Evolutionary conservation across 2,113 vertebrate genomes (phyloP).

Genomic region (Gymnobelideus leadbeateri): DNA sequence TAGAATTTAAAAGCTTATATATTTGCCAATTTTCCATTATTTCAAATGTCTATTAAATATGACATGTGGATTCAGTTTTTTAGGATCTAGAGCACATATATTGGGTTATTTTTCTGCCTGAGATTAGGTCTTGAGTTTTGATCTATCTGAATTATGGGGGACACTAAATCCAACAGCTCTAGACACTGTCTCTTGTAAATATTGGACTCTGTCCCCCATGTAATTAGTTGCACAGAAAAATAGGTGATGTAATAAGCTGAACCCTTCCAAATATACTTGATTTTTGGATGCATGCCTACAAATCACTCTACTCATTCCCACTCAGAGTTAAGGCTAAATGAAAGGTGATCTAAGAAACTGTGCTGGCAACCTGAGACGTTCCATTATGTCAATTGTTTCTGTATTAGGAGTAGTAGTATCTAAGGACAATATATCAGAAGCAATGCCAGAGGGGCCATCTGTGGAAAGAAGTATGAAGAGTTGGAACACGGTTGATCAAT

Average conservation of each 20-base stretch:
- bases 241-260: neutral
- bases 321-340: neutral
- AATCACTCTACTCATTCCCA: neutral
- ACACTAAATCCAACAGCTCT: neutral
- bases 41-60: constrained; percentile 13
- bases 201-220: neutral
- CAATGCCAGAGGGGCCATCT: neutral
- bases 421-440: neutral
- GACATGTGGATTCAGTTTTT: neutral
- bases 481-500: neutral
- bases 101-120: constrained; percentile 30
- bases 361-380: neutral
- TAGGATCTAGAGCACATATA: neutral
- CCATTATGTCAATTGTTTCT: neutral
- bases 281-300: neutral
- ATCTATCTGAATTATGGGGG: neutral
- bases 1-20: constrained; percentile 24
- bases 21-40: constrained; percentile 24
- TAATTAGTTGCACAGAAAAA: neutral
- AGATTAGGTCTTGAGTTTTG: neutral
- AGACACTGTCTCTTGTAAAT: neutral
- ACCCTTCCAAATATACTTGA: neutral
- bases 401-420: neutral
- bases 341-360: neutral
- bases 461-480: neutral